Evolutionary conservation across 2,888 invertebrate species (phyloP), one percentile per base, ranked within the genome.

Genomic region (Polydesmus complanatus): DNA sequence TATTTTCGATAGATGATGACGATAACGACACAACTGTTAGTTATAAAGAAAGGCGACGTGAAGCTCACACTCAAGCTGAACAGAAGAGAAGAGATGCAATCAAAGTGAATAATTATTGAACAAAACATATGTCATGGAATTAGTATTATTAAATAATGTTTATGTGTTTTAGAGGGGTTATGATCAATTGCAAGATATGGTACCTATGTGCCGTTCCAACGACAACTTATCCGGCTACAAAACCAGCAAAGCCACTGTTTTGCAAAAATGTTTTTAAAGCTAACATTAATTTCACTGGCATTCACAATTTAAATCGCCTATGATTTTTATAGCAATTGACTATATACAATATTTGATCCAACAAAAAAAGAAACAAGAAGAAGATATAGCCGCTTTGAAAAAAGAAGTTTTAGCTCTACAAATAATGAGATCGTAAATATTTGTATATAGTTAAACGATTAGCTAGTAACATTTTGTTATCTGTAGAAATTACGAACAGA

Each of bases 51-150:
- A 79, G 95, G 48, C 80, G 95, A 60, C 79, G 95, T 64, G 94
- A 95, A 74, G 95, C 95, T 3, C 95, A 95, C 72, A 95, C 95
- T 0, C 83, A 94, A 77, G 95, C 96, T 1, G 96, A 96, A 74
- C 95, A 96, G 73, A 95, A 95, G 72, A 80, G 96, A 65, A 80
- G 95, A 69, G 95, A 96, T 80, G 94, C 95, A 1, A 96, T 96
- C 64, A 96, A 95, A 70, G 75, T 74, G 64, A 11, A 11, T 8
- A 3, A 21, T 14, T n/a, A n/a, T n/a, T n/a, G n/a, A n/a, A n/a
- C 8, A 51, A 51, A n/a, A 5, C 51, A 5, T 51, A n/a, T 52
- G 53, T 11, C 11, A 19, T 21, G 26, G 23, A 26, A 5, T 26
- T 23, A 25, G 26, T n/a, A 52, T 37, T 47, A 27, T 61, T 27